These are phyloP conservation scores for Phataginus tricuspis DNA, from an alignment of 2,797 vertebrate species.

Conservation along the genomic window DNA sequence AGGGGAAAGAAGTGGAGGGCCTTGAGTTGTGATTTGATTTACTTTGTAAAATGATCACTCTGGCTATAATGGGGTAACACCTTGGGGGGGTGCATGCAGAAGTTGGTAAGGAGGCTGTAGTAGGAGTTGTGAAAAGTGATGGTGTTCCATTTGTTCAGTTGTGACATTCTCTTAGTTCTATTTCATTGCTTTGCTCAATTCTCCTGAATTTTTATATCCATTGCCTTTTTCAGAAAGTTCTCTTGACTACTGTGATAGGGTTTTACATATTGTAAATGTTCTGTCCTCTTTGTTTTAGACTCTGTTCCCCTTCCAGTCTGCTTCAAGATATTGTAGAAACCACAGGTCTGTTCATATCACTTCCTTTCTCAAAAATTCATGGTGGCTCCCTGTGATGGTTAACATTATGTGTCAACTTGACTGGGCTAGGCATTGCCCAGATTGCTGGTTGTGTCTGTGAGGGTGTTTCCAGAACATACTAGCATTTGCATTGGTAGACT, in stretches of 20 bases:
- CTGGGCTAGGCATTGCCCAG: not conserved
- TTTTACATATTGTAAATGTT: not conserved
- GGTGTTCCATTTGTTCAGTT: not conserved
- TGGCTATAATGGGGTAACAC: accelerated
- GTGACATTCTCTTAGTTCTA: not conserved
- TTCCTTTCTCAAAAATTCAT: not conserved
- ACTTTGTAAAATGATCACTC: not conserved
- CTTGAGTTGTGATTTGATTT: not conserved
- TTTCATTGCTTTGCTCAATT: not conserved
- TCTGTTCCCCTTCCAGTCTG: not conserved
- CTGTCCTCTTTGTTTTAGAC: not conserved
- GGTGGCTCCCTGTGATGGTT: not conserved
- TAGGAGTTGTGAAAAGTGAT: not conserved
- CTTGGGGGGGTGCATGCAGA: not conserved
- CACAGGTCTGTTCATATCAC: not conserved
- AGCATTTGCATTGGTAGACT: not conserved
- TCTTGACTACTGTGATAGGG: not conserved
- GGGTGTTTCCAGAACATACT: not conserved
- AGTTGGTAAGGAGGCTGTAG: not conserved
- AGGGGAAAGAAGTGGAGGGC: not conserved
- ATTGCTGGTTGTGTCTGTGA: not conserved
- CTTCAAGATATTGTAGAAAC: constrained; percentile 20
- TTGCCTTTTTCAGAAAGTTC: not conserved
- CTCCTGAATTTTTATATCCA: not conserved
- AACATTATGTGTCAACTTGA: not conserved